Base-by-base conservation (phyloP, 2,113 vertebrate species). In the Indri indri region DNA sequence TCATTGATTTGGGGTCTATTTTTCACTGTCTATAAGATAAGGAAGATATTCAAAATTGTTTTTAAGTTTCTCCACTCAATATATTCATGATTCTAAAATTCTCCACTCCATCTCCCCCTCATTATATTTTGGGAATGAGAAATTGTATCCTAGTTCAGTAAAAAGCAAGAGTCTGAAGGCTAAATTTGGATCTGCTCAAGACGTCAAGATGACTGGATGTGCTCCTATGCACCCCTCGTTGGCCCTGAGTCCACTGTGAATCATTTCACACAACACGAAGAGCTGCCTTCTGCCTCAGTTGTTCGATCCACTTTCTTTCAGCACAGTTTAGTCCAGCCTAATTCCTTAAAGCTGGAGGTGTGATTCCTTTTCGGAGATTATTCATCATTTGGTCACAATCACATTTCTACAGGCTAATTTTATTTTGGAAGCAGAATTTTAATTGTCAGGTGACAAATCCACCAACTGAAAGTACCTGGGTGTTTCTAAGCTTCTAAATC, bases 121-220 rank as follows among this genome's bases (percentile, higher is more conserved):
- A 65, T 61, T 91, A 96, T 82, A 79, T 70, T 96, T 97, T 6
- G 30, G 18, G n/a, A 80, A 63, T 80, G 65, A 84, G 32, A 92
- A 79, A 61, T 37, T 84, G 9, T 68, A 79, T 40, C 32, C 11
- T 79, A 54, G 50, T 90, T 37, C 1, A 34, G 74, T 50, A 84
- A 91, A 94, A 86, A 57, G 37, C 20, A 3, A 66, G 23, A 70
- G 12, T 18, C 45, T 8, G 3, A 76, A 88, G 27, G 45, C 25
- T 61, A 91, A 68, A 57, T 52, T 45, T 86, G 73, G 45, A 47
- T 25, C 17, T 45, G 59, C 11, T 65, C 37, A 37, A 77, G 30
- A 89, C 18, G 9, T 9, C 3, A 20, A 65, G 70, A 82, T 68
- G 16, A 50, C 25, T 76, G 45, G 74, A 50, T 34, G 6, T 66